Evolutionary conservation across 2,113 vertebrate species (phyloP).

Genomic region (Pluvianellus socialis): DNA sequence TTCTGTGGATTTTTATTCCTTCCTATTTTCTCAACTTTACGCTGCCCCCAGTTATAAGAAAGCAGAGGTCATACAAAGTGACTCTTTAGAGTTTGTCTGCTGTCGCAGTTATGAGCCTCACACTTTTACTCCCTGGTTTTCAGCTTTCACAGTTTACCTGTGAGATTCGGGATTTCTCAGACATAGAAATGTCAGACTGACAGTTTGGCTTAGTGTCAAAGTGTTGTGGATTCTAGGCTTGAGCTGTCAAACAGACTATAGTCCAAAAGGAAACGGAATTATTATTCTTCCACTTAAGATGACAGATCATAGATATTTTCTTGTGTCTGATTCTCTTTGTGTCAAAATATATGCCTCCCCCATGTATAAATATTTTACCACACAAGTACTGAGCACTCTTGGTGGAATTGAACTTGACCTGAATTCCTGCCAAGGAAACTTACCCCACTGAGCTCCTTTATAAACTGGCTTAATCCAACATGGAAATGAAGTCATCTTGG

Average conservation of each 20-base stretch:
- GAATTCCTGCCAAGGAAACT: neutral
- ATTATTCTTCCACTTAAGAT: conserved; percentile 31
- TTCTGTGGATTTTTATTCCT: neutral
- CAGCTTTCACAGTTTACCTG: conserved; percentile 66
- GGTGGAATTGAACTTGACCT: neutral
- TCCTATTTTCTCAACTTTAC: neutral
- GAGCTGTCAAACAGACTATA: conserved; percentile 38
- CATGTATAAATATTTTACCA: neutral
- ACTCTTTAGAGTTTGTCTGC: conserved; percentile 49
- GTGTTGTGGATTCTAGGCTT: neutral
- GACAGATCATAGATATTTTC: conserved; percentile 12
- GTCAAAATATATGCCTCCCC: neutral
- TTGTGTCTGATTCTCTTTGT: neutral
- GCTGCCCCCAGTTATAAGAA: conserved; percentile 1
- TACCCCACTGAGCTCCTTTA: neutral
- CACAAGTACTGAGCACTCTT: accelerated
- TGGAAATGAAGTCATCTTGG: neutral
- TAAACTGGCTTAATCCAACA: neutral
- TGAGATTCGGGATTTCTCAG: conserved; percentile 45
- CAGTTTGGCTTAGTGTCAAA: conserved; percentile 70
- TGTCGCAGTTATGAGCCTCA: conserved; percentile 22
- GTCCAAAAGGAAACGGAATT: conserved; percentile 34
- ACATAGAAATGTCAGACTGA: conserved; percentile 62
- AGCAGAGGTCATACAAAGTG: conserved; percentile 9
- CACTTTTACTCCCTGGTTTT: conserved; percentile 4